Conservation (phyloP, 2,113 vertebrate species). For the Anser cygnoides region DNA sequence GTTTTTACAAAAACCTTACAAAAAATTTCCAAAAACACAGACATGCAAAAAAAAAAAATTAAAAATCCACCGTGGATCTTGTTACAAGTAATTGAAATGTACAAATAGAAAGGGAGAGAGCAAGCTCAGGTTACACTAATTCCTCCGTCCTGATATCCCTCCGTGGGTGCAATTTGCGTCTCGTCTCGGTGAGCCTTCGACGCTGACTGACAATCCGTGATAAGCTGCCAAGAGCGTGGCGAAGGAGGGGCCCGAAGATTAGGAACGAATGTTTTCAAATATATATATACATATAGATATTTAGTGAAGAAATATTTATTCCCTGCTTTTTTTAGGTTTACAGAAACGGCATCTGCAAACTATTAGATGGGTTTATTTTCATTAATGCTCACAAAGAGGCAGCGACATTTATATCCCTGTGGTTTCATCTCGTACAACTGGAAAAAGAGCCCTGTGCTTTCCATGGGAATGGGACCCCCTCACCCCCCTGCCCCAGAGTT, state of each 20-base stretch:
- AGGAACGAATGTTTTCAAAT: conserved; percentile 53
- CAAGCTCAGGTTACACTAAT: conserved; percentile 23
- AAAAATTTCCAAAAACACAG: conserved; percentile 57
- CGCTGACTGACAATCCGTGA: neutral
- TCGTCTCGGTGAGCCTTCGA: neutral
- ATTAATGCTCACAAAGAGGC: conserved; percentile 68
- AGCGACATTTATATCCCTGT: conserved; percentile 64
- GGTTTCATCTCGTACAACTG: conserved; percentile 43
- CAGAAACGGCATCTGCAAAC: conserved; percentile 70
- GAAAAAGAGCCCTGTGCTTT: conserved; percentile 49
- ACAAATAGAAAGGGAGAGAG: conserved; percentile 28
- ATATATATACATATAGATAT: conserved; percentile 65
- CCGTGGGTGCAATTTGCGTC: neutral
- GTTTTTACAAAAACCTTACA: conserved; percentile 62
- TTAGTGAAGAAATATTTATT: conserved; percentile 54
- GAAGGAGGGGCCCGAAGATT: conserved; percentile 18
- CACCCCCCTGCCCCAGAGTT: neutral
- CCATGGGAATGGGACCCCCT: conserved; percentile 55
- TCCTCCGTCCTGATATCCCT: neutral
- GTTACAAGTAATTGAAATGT: conserved; percentile 48
- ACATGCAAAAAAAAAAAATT: conserved; percentile 41
- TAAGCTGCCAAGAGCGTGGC: conserved; percentile 36
- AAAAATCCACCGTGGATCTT: neutral
- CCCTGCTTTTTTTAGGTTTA: conserved; percentile 64
- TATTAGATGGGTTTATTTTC: conserved; percentile 77